phyloP scores from a whole-genome alignment of 2,797 vertebrate species.

The Myripristis murdjan region DNA sequence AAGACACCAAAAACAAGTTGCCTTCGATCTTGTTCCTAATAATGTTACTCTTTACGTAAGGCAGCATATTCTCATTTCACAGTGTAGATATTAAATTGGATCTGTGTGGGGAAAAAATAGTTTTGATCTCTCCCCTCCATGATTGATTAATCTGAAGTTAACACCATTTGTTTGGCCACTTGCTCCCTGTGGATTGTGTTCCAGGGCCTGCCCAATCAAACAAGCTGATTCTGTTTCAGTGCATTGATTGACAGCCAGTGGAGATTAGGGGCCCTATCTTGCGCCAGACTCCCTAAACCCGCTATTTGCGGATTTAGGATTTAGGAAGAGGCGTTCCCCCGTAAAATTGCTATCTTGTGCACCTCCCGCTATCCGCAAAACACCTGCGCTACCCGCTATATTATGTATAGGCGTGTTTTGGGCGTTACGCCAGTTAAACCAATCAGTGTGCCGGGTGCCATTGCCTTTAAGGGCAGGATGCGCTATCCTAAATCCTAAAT shows the following conservation, averaged over 20 bases:
- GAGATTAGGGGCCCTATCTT: too few species aligned
- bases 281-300: too few species aligned
- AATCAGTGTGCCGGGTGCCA: too few species aligned
- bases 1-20: constrained; percentile 42
- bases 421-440: too few species aligned
- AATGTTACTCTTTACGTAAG: neutral
- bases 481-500: too few species aligned
- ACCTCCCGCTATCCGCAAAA: too few species aligned
- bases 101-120: constrained; percentile 21
- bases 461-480: too few species aligned
- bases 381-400: too few species aligned
- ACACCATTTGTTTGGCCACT: constrained; percentile 43
- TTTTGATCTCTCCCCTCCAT: constrained; percentile 37
- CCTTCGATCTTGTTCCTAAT: neutral
- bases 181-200: constrained; percentile 25
- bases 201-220: constrained; percentile 11
- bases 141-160: constrained; percentile 54
- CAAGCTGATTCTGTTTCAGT: constrained; percentile 15
- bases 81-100: constrained; percentile 12
- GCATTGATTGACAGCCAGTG: constrained; percentile 36
- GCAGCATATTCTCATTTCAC: constrained; percentile 17
- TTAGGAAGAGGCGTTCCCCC: too few species aligned
- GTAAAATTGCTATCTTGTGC: too few species aligned
- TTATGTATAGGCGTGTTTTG: too few species aligned
- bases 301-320: too few species aligned